These are phyloP conservation scores for Pygoscelis adeliae DNA, from an alignment of 2,113 vertebrate genomes.

Conservation along the genomic window DNA sequence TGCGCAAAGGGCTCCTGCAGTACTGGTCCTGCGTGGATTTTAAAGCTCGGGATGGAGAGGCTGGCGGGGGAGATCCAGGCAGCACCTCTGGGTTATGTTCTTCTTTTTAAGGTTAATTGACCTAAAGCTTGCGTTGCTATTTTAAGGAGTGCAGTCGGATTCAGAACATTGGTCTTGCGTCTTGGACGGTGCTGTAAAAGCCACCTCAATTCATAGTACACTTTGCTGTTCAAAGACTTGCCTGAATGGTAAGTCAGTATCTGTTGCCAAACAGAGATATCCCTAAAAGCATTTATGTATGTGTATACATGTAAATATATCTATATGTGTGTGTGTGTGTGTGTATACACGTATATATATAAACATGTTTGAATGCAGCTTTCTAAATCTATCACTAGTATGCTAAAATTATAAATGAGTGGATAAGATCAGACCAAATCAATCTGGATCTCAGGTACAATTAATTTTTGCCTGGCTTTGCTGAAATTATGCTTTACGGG, in stretches of 20 bases:
- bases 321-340: background rate
- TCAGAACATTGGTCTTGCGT: background rate
- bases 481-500: background rate
- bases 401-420: background rate
- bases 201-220: background rate
- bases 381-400: background rate
- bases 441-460: background rate
- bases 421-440: background rate
- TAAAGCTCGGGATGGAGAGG: background rate
- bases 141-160: background rate
- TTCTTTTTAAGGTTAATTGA: background rate
- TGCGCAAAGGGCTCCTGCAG: background rate
- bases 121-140: background rate
- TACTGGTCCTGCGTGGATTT: background rate
- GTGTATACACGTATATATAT: background rate
- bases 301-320: background rate
- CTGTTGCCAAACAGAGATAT: background rate
- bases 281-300: background rate
- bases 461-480: constrained; percentile 5
- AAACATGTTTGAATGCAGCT: background rate
- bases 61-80: background rate
- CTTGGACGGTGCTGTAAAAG: background rate
- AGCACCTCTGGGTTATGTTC: background rate
- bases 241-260: background rate
- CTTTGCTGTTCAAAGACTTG: background rate